These are phyloP conservation scores for Atherix ibis DNA, from an alignment of 2,888 invertebrate genomes.

Conservation along the genomic window DNA sequence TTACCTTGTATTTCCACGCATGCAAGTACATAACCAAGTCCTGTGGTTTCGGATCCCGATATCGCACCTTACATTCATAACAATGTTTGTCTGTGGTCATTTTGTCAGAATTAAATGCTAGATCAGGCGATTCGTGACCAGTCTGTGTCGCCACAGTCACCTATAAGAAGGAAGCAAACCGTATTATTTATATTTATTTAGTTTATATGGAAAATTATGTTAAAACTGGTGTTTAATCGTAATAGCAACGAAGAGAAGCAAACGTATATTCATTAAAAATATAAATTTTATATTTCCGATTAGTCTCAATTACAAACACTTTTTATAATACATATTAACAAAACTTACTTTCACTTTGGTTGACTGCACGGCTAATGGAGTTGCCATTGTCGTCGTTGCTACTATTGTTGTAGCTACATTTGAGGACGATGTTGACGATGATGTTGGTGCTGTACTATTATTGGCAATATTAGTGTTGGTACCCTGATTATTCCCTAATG, in stretches of 20 bases:
- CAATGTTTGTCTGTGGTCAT: slow-evolving; percentile 74
- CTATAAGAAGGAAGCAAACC: slow-evolving; percentile 20
- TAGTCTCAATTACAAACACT: too few species aligned
- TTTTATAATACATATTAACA: too few species aligned
- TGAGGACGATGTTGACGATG: slow-evolving; percentile 7
- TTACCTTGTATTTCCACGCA: slow-evolving; percentile 81
- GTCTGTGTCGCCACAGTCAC: slow-evolving; percentile 79
- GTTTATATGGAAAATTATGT: background rate
- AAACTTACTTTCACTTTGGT: background rate
- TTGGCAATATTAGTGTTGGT: slow-evolving; percentile 4
- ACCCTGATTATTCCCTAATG: slow-evolving; percentile 24
- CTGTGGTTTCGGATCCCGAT: slow-evolving; percentile 78
- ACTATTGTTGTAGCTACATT: slow-evolving; percentile 3
- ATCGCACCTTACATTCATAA: slow-evolving; percentile 83
- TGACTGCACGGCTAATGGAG: background rate
- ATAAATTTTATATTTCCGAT: background rate
- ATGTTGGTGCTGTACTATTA: slow-evolving; percentile 4
- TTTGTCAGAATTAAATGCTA: slow-evolving; percentile 48
- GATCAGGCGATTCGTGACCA: slow-evolving; percentile 58
- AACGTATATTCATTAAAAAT: background rate
- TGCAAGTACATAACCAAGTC: slow-evolving; percentile 94
- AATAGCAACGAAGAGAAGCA: background rate
- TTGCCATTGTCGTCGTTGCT: background rate
- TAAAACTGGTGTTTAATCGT: background rate
- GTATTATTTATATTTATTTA: background rate